A percentile compares a stretch with the other conserved stretches of the same genome.
Evolutionary conservation across 1,140 invertebrate genomes (phyloP).

Genomic region (Cardiocondyla obscurior): DNA sequence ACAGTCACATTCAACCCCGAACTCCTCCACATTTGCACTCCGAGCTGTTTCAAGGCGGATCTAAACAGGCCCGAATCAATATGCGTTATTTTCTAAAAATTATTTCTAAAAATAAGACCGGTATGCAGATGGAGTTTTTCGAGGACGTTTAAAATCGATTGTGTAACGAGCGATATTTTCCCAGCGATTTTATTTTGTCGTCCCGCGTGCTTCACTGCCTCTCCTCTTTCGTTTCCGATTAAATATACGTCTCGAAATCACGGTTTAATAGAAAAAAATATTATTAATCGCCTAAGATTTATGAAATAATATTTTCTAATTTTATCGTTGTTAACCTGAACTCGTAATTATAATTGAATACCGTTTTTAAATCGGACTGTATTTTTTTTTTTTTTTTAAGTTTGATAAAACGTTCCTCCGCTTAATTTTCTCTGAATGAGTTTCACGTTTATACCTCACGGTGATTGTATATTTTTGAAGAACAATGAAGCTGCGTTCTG

Average conservation of each 20-base stretch:
- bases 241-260: neutral
- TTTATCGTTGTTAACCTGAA: neutral
- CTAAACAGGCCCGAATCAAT: neutral
- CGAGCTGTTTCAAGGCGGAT: neutral
- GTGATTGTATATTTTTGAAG: constrained; percentile 47
- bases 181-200: neutral
- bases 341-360: constrained; percentile 4
- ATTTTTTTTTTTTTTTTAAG: neutral
- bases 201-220: neutral
- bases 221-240: neutral
- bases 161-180: neutral
- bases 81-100: neutral
- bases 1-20: neutral
- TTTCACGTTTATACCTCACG: constrained; percentile 16
- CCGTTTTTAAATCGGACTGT: neutral
- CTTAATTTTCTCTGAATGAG: constrained; percentile 53
- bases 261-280: neutral
- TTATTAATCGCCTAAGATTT: neutral
- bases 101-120: neutral
- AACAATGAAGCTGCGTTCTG: constrained; percentile 29
- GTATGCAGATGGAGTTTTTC: neutral
- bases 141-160: neutral
- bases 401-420: constrained; percentile 7
- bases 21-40: constrained; percentile 10
- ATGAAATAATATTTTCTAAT: neutral